Percentiles rank a stretch among this genome's conserved stretches.
phyloP scores from a whole-genome alignment of 2,797 vertebrate species.

The Manis pentadactyla region DNA sequence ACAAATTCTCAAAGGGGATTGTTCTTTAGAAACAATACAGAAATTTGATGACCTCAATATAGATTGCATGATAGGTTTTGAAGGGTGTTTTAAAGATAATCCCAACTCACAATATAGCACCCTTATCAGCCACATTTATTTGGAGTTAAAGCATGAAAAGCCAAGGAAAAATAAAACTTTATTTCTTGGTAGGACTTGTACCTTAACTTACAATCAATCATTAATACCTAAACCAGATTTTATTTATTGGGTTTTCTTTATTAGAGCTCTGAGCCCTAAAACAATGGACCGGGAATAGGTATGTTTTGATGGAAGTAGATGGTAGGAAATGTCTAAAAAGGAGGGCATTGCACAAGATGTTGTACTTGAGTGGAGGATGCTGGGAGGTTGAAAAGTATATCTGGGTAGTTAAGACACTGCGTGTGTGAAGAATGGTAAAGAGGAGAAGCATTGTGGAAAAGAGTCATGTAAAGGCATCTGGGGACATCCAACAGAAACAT shows the following conservation, averaged over 20 bases:
- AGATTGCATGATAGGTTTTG: background rate
- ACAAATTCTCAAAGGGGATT: background rate
- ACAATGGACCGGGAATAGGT: background rate
- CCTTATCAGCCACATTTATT: background rate
- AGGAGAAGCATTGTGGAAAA: background rate
- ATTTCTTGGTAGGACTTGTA: background rate
- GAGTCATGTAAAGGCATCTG: background rate
- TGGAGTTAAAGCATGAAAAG: background rate
- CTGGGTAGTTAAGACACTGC: background rate
- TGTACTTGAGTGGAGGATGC: background rate
- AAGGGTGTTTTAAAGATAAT: conserved; percentile 9
- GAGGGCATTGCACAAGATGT: background rate
- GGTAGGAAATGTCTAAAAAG: background rate
- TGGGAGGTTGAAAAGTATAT: background rate
- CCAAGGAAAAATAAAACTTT: background rate
- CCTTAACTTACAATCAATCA: background rate
- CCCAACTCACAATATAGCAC: background rate
- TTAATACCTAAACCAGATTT: background rate
- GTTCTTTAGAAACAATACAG: background rate
- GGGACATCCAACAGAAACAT: conserved; percentile 8
- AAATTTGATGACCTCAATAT: background rate
- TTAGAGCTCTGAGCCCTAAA: background rate
- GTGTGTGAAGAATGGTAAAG: background rate
- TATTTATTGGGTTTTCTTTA: background rate
- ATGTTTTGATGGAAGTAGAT: background rate